Evolutionary conservation across 92 coral and sea anemone species (phyloP).

Genomic region (Meandrina meandrites): DNA sequence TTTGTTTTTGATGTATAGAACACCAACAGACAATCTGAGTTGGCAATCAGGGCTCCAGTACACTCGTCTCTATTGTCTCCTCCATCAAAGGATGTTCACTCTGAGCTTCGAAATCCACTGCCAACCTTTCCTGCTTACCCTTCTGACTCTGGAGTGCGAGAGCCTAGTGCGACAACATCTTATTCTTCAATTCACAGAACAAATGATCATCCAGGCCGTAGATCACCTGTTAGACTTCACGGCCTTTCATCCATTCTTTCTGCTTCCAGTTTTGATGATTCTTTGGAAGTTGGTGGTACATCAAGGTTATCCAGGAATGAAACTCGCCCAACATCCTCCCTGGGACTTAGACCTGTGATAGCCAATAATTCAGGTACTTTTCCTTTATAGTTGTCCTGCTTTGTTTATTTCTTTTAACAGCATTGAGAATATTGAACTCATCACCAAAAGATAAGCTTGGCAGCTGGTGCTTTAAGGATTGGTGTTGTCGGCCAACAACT

Average conservation of each 20-base stretch:
- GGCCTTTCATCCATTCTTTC: constrained; percentile 36
- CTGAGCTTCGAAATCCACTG: neutral
- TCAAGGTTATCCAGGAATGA: constrained; percentile 37
- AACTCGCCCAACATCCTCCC: constrained; percentile 50
- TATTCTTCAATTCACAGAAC: constrained; percentile 34
- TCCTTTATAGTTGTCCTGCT: neutral
- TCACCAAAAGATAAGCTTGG: too few relatives aligned
- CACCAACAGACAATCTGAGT: constrained; percentile 15
- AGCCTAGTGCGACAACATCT: neutral
- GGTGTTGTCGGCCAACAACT: too few relatives aligned
- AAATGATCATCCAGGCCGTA: constrained; percentile 14
- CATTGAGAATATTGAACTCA: neutral
- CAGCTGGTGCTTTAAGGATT: too few relatives aligned
- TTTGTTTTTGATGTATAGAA: neutral
- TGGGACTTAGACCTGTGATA: constrained; percentile 55
- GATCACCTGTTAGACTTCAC: constrained; percentile 26
- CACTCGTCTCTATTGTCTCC: constrained; percentile 32
- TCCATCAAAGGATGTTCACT: constrained; percentile 30
- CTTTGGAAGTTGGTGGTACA: constrained; percentile 61
- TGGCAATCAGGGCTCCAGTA: constrained; percentile 1
- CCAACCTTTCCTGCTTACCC: constrained; percentile 1
- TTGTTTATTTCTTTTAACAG: neutral
- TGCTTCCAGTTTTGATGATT: constrained; percentile 73
- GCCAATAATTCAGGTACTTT: constrained; percentile 78
- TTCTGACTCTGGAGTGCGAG: neutral